phyloP scores from a whole-genome alignment of 2,113 vertebrate species.

The Xyrauchen texanus region DNA sequence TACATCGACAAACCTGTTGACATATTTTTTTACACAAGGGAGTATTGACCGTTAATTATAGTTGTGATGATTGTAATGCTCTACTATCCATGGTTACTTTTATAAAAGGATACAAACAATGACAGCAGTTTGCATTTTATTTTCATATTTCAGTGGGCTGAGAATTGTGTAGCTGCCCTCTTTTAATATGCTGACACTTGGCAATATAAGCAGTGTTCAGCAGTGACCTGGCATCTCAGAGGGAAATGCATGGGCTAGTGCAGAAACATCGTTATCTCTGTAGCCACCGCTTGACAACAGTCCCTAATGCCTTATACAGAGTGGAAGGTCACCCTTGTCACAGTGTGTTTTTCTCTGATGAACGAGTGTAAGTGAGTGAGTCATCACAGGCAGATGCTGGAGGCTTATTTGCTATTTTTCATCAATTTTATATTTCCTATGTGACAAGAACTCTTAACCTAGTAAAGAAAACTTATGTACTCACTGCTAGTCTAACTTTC shows the following conservation, averaged over 20 bases:
- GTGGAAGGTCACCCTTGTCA: constrained; percentile 13
- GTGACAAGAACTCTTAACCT: neutral
- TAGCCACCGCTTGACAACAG: constrained; percentile 8
- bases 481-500: neutral
- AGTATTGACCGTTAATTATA: too few species aligned
- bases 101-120: too few species aligned
- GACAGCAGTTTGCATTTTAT: too few species aligned
- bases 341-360: constrained; percentile 26
- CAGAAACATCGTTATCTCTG: neutral
- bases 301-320: constrained; percentile 13
- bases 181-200: constrained; percentile 1
- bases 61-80: too few species aligned
- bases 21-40: too few species aligned
- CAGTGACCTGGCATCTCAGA: constrained; percentile 1
- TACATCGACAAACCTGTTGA: too few species aligned
- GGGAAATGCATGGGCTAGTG: neutral
- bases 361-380: constrained; percentile 21
- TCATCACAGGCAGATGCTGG: constrained; percentile 15
- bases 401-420: constrained; percentile 14
- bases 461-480: neutral
- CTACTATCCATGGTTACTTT: too few species aligned
- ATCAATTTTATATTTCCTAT: neutral
- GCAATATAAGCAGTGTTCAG: constrained; percentile 6
- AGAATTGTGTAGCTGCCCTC: neutral
- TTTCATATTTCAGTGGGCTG: too few species aligned